These are phyloP conservation scores for Cremastinae sp. DNA, from an alignment of 2,888 invertebrate genomes.

Conservation along the genomic window DNA sequence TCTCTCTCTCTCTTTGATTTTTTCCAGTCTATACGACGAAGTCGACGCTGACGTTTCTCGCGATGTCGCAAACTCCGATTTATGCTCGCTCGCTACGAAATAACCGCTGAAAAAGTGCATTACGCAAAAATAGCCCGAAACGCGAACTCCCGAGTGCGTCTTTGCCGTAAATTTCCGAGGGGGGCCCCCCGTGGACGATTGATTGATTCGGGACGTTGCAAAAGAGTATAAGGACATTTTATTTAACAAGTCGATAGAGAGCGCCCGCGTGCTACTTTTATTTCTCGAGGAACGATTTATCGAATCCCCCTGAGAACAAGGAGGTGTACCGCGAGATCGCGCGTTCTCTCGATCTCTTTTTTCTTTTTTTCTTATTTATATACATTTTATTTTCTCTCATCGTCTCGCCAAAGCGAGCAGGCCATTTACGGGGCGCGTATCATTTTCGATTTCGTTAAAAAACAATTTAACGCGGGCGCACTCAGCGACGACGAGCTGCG, in stretches of 20 bases:
- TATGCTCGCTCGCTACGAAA: background rate
- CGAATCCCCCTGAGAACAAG: conserved; percentile 56
- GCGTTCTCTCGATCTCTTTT: no score
- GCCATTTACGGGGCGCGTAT: conserved; percentile 58
- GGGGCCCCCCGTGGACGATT: conserved; percentile 40
- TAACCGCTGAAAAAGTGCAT: conserved; percentile 12
- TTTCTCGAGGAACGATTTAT: conserved; percentile 62
- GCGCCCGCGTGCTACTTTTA: conserved; percentile 54
- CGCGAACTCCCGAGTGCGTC: background rate
- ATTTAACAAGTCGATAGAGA: background rate
- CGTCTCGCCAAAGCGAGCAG: conserved; percentile 34
- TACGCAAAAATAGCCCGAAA: conserved; percentile 1
- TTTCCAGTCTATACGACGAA: background rate
- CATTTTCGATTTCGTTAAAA: conserved; percentile 60
- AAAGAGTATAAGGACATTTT: conserved; percentile 24
- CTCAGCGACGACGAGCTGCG: conserved; percentile 3
- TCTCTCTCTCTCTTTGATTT: background rate
- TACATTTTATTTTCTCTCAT: background rate
- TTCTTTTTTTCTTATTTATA: no score
- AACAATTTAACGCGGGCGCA: conserved; percentile 46
- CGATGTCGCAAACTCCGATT: conserved; percentile 17
- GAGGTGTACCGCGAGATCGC: conserved; percentile 19
- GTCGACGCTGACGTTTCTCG: background rate
- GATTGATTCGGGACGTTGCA: conserved; percentile 60
- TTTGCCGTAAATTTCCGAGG: conserved; percentile 21